Conservation (phyloP, 2,113 vertebrate genomes). For the Agapornis roseicollis region DNA sequence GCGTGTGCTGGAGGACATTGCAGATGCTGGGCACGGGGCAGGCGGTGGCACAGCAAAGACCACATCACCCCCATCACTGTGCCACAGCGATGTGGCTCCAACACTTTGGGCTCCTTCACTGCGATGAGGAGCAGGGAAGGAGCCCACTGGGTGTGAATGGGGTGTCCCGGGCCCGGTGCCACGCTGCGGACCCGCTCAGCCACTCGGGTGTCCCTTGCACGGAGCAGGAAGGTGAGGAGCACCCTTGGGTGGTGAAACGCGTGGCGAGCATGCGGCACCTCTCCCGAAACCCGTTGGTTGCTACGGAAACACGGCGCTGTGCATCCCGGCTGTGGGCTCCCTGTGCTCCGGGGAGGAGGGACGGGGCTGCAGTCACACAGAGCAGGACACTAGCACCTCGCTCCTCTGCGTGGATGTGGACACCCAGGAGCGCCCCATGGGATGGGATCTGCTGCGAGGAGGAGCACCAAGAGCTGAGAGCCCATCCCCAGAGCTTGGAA, state of each 20-base stretch:
- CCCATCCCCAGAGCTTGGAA: too few relatives aligned
- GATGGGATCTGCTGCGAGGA: background rate
- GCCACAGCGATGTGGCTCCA: background rate
- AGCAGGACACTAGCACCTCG: background rate
- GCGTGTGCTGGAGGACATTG: background rate
- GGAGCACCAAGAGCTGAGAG: rapidly evolving
- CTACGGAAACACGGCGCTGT: constrained; percentile 61
- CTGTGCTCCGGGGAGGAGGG: constrained; percentile 56
- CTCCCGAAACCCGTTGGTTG: constrained; percentile 54
- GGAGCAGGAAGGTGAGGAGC: constrained; percentile 34
- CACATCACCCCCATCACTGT: background rate
- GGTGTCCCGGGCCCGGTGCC: background rate
- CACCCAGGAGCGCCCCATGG: background rate
- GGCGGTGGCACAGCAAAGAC: background rate
- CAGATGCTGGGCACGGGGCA: rapidly evolving
- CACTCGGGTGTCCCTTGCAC: rapidly evolving
- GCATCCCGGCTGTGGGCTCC: constrained; percentile 33
- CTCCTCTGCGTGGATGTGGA: background rate
- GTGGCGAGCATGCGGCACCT: constrained; percentile 45
- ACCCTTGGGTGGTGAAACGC: constrained; percentile 47
- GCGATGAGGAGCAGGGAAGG: background rate
- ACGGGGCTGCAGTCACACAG: constrained; percentile 44
- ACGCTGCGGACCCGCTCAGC: background rate
- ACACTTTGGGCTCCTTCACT: background rate
- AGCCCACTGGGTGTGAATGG: background rate